phyloP scores from a whole-genome alignment of 2,797 vertebrate genomes.

The Helicolenus hilgendorfi region DNA sequence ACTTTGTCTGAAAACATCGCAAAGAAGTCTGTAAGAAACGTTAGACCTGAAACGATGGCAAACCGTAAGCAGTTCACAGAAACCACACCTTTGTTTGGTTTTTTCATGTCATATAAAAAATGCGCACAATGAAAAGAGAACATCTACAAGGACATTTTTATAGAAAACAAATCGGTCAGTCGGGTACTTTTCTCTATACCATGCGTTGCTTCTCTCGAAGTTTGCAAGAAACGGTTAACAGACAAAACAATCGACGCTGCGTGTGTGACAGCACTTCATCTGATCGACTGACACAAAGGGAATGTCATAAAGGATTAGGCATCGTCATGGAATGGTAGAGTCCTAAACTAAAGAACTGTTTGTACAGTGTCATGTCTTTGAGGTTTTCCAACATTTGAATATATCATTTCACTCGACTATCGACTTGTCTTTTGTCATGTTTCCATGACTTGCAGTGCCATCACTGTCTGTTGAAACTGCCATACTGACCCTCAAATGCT shows the following conservation, averaged over 20 bases:
- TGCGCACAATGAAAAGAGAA: slow-evolving; percentile 89
- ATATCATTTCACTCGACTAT: neutral
- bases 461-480: slow-evolving; percentile 25
- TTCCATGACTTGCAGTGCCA: neutral
- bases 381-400: slow-evolving; percentile 22
- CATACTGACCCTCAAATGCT: slow-evolving; percentile 36
- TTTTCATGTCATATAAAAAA: slow-evolving; percentile 89
- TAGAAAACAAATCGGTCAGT: slow-evolving; percentile 81
- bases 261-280: slow-evolving; percentile 40
- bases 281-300: slow-evolving; percentile 59
- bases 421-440: slow-evolving; percentile 1
- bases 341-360: slow-evolving; percentile 67
- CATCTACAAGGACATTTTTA: slow-evolving; percentile 80
- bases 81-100: slow-evolving; percentile 74
- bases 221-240: slow-evolving; percentile 59
- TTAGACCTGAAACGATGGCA: slow-evolving; percentile 90
- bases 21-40: slow-evolving; percentile 91
- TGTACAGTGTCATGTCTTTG: slow-evolving; percentile 56
- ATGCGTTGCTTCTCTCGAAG: slow-evolving; percentile 55
- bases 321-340: slow-evolving; percentile 71
- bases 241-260: slow-evolving; percentile 55
- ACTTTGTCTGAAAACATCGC: slow-evolving; percentile 95
- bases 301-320: slow-evolving; percentile 75
- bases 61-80: slow-evolving; percentile 86
- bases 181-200: slow-evolving; percentile 49